phyloP scores from a whole-genome alignment of 1,140 invertebrate species.

The Drosophila repleta region DNA sequence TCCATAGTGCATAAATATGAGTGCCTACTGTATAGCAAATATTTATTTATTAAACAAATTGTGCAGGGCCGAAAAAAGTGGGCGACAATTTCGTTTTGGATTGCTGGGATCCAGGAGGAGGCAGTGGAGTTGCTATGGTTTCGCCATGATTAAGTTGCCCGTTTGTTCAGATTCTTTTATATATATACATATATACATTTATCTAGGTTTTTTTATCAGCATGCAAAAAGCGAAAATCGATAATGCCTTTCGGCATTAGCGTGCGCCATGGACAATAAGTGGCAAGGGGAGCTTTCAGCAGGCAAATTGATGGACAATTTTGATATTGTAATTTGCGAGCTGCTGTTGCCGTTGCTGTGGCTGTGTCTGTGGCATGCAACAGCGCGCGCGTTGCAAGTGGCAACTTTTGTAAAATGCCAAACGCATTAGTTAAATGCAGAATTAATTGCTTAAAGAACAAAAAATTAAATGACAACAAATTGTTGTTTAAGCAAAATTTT shows the following conservation, averaged over 20 bases:
- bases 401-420: slow-evolving; percentile 53
- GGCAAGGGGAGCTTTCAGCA: not conserved
- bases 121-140: not conserved
- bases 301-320: slow-evolving; percentile 63
- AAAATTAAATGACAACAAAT: slow-evolving; percentile 38
- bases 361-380: not conserved
- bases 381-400: slow-evolving; percentile 17
- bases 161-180: slow-evolving; percentile 17
- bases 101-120: slow-evolving; percentile 27
- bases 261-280: slow-evolving; percentile 19
- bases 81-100: slow-evolving; percentile 50
- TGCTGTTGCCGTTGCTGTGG: not conserved
- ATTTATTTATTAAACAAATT: slow-evolving; percentile 57
- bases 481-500: slow-evolving; percentile 19
- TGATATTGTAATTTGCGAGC: slow-evolving; percentile 68
- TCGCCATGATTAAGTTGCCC: slow-evolving; percentile 69
- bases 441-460: slow-evolving; percentile 63
- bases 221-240: slow-evolving; percentile 68
- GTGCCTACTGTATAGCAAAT: slow-evolving; percentile 29
- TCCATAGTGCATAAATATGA: slow-evolving; percentile 6
- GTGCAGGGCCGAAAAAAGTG: slow-evolving; percentile 37
- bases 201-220: too few species aligned
- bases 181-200: not conserved
- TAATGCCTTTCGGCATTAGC: slow-evolving; percentile 58
- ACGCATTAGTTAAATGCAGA: slow-evolving; percentile 75